Evolutionary conservation across 2,888 invertebrate genomes (phyloP).

Genomic region (Helleia helle): DNA sequence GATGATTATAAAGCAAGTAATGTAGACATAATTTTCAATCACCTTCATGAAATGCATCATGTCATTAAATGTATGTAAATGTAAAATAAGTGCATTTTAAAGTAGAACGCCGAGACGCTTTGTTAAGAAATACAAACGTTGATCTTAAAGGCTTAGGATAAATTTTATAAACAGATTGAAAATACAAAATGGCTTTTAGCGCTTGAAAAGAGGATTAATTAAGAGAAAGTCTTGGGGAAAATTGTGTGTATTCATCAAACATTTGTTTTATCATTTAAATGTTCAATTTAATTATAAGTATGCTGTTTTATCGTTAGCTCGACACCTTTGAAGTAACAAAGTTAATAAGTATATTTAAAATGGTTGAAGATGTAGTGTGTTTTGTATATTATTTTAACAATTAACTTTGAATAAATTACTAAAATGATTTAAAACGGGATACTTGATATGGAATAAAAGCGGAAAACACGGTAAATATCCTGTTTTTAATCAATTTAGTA

Average conservation of each 20-base stretch:
- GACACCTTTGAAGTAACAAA: too few relatives aligned
- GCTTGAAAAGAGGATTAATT: constrained; percentile 14
- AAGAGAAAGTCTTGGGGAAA: not conserved
- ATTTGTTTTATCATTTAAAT: not conserved
- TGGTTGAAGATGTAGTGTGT: too few relatives aligned
- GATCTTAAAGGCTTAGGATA: constrained; percentile 28
- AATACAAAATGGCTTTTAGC: constrained; percentile 16
- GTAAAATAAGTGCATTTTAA: constrained; percentile 56
- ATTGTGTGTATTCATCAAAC: not conserved
- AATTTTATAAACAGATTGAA: constrained; percentile 28
- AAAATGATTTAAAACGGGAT: too few relatives aligned
- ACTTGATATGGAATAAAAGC: too few relatives aligned
- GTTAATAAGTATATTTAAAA: too few relatives aligned
- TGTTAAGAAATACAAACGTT: constrained; percentile 55
- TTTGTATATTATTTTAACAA: too few relatives aligned
- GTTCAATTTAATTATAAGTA: not conserved
- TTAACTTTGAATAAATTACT: too few relatives aligned
- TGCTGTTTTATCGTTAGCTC: not conserved
- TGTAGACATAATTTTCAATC: too few relatives aligned
- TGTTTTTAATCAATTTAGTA: too few relatives aligned
- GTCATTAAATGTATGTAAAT: constrained; percentile 60
- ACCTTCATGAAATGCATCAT: constrained; percentile 36
- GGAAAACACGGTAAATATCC: too few relatives aligned
- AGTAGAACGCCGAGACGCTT: constrained; percentile 36
- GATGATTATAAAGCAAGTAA: too few relatives aligned